A percentile compares a stretch with the other conserved stretches of the same genome.
Conservation (phyloP, 2,888 invertebrate species). For the Spisula subtruncata region DNA sequence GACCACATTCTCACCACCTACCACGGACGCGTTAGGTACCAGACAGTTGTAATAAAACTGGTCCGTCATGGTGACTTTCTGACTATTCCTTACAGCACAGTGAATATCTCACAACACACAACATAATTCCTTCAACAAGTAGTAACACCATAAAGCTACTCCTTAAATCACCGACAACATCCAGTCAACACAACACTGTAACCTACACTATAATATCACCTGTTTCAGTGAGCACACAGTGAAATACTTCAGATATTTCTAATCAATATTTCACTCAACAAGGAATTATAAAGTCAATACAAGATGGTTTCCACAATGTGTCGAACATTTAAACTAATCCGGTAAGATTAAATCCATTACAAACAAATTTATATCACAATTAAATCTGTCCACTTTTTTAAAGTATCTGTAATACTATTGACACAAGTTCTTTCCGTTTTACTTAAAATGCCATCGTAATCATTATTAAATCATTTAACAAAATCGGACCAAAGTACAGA, state of each 20-base stretch:
- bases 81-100: background rate
- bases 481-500: slow-evolving; percentile 8
- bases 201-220: background rate
- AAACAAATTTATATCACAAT: background rate
- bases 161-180: background rate
- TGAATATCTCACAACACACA: slow-evolving; percentile 17
- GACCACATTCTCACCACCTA: background rate
- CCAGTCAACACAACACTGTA: background rate
- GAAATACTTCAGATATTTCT: background rate
- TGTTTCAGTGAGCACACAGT: background rate
- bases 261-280: background rate
- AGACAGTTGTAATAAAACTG: slow-evolving; percentile 65
- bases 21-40: slow-evolving; percentile 53
- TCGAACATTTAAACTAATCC: background rate
- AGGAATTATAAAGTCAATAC: background rate
- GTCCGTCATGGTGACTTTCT: slow-evolving; percentile 50
- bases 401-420: background rate
- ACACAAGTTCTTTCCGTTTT: background rate
- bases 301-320: background rate
- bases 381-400: slow-evolving; percentile 8
- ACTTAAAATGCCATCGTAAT: background rate
- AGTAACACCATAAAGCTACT: background rate
- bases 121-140: background rate
- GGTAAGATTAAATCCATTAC: background rate
- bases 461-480: background rate